Evolutionary conservation across 2,888 invertebrate species (phyloP).

Genomic region (Kuschelorhynchus macadamiae): DNA sequence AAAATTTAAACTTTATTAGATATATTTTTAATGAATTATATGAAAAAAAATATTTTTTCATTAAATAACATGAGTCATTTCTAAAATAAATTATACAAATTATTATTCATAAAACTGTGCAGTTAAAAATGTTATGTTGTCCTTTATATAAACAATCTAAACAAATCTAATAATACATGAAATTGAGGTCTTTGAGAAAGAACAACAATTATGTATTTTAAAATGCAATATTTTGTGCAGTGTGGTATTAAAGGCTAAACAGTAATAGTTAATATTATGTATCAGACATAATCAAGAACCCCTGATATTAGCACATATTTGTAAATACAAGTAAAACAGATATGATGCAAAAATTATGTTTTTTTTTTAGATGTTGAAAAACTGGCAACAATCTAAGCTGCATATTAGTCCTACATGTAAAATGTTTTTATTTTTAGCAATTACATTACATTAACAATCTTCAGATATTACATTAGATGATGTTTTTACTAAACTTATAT

Average conservation of each 20-base stretch:
- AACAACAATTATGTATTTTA: neutral
- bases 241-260: neutral
- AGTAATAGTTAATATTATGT: too few species aligned
- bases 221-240: neutral
- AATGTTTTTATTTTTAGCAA: slow-evolving; percentile 37
- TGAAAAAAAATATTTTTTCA: too few species aligned
- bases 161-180: neutral
- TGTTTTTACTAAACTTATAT: slow-evolving; percentile 19
- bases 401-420: slow-evolving; percentile 20
- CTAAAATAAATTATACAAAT: neutral
- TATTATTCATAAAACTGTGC: neutral
- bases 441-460: slow-evolving; percentile 37
- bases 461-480: slow-evolving; percentile 35
- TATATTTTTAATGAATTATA: too few species aligned
- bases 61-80: neutral
- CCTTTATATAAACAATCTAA: too few species aligned
- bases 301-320: too few species aligned
- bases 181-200: neutral
- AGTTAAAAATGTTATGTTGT: neutral
- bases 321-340: neutral
- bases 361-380: too few species aligned
- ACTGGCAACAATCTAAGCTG: neutral
- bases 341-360: too few species aligned
- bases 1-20: too few species aligned
- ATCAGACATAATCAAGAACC: too few species aligned